phyloP scores from a whole-genome alignment of 30 jellyfish, hydroid and myxozoan genomes.

The Phacellophora camtschatica region DNA sequence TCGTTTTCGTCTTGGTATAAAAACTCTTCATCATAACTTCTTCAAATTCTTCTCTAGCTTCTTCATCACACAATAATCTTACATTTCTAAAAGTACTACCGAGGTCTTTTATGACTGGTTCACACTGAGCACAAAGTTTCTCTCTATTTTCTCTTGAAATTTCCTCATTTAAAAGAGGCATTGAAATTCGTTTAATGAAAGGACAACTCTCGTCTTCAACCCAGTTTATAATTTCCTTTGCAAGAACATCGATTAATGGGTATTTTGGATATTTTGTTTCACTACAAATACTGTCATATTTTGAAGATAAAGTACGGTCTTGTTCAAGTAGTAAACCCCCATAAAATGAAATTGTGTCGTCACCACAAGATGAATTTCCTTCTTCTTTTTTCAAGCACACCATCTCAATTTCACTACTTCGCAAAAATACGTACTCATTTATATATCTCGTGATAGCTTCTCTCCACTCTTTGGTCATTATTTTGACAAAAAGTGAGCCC shows the following conservation, averaged over 20 bases:
- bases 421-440: too few relatives aligned
- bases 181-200: background rate
- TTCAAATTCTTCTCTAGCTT: background rate
- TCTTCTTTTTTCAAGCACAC: too few relatives aligned
- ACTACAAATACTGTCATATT: too few relatives aligned
- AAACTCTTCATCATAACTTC: background rate
- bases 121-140: background rate
- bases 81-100: background rate
- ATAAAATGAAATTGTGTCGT: background rate
- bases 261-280: slow-evolving; percentile 15
- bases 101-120: background rate
- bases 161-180: slow-evolving; percentile 25
- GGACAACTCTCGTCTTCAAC: background rate
- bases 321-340: too few relatives aligned
- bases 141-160: slow-evolving; percentile 26
- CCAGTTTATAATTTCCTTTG: slow-evolving; percentile 3
- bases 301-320: too few relatives aligned
- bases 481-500: too few relatives aligned
- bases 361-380: too few relatives aligned
- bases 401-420: too few relatives aligned
- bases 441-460: too few relatives aligned
- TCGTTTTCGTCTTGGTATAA: background rate
- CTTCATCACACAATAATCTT: background rate
- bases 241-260: background rate
- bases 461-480: too few relatives aligned